Conservation (phyloP, 2,113 vertebrate genomes). For the Sigmodon hispidus region DNA sequence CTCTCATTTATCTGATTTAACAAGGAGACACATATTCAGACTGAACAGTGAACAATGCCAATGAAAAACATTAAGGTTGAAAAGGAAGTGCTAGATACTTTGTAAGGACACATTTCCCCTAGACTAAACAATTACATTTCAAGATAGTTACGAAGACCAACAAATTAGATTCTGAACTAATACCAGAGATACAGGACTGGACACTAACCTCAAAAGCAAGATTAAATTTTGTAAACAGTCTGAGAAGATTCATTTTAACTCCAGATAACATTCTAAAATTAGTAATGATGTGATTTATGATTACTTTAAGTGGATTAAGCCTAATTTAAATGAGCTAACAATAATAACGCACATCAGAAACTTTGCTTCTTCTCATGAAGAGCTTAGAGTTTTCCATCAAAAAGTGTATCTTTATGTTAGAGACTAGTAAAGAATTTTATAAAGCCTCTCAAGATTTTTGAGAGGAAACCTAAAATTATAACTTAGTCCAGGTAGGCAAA, state of each 20-base stretch:
- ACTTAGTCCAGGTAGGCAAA: neutral
- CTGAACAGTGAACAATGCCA: constrained; percentile 14
- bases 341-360: neutral
- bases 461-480: constrained; percentile 40
- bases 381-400: neutral
- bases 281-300: neutral
- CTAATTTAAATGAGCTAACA: neutral
- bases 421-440: constrained; percentile 13
- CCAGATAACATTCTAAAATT: constrained; percentile 19
- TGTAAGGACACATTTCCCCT: neutral
- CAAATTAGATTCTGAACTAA: neutral
- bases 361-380: neutral
- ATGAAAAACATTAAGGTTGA: neutral
- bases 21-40: neutral
- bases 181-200: neutral
- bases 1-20: constrained; percentile 15
- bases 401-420: neutral
- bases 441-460: neutral
- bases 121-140: neutral
- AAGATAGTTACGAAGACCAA: neutral
- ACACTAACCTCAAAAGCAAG: constrained; percentile 9
- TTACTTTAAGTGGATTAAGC: neutral
- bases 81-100: constrained; percentile 29
- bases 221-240: constrained; percentile 3
- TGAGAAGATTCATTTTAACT: neutral